These are phyloP conservation scores for Diachasmimorpha longicaudata DNA, from an alignment of 1,140 invertebrate genomes.

Conservation along the genomic window DNA sequence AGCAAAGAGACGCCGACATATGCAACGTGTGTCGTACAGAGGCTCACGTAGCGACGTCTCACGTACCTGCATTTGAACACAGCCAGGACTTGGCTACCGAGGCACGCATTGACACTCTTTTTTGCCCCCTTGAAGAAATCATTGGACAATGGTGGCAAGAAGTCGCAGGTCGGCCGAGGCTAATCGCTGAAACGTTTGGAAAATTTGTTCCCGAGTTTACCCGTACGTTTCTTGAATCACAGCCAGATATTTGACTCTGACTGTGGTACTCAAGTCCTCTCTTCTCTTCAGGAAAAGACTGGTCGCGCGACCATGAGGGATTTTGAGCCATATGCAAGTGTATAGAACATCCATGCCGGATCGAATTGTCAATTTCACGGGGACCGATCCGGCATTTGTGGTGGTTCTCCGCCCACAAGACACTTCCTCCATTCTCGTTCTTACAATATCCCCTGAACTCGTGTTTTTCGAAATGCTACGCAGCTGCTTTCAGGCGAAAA, in stretches of 20 bases:
- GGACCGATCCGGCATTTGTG: conserved; percentile 58
- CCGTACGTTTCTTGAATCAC: not conserved
- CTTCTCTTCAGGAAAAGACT: conserved; percentile 35
- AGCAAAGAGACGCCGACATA: not conserved
- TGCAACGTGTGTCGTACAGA: not conserved
- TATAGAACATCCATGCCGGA: conserved; percentile 53
- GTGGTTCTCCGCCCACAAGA: conserved; percentile 57
- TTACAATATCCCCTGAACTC: not conserved
- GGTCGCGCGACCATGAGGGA: conserved; percentile 45
- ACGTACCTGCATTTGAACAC: conserved; percentile 12
- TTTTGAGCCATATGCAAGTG: not conserved
- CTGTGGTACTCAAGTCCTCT: conserved; percentile 36
- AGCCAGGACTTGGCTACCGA: conserved; percentile 26
- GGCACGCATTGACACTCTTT: not conserved
- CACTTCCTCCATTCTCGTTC: not conserved
- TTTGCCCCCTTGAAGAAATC: not conserved
- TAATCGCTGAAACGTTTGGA: conserved; percentile 31
- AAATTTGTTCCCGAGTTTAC: not conserved
- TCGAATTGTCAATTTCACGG: conserved; percentile 61
- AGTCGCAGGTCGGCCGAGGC: conserved; percentile 38
- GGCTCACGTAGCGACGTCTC: conserved; percentile 13
- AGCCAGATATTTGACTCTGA: not conserved
- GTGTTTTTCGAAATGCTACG: not conserved
- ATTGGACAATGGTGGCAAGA: conserved; percentile 23
- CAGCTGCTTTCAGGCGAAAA: not conserved